phyloP scores from a whole-genome alignment of 1,140 invertebrate genomes.

The Drosophila pseudoobscura region DNA sequence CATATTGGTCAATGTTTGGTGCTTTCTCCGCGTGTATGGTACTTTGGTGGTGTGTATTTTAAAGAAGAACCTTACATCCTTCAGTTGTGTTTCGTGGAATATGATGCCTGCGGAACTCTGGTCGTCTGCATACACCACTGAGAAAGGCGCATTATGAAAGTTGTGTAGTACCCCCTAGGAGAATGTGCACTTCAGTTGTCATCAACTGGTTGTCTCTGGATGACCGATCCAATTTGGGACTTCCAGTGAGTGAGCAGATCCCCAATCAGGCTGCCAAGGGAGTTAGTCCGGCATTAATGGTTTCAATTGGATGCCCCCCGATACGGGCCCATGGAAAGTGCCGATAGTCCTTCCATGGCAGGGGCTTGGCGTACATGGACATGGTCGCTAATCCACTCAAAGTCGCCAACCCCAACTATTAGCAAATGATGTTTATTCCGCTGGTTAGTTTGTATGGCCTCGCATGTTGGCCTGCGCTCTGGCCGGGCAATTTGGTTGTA shows the following conservation, averaged over 20 bases:
- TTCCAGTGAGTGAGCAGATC: too few species aligned
- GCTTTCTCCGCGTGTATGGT: too few species aligned
- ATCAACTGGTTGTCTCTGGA: not conserved
- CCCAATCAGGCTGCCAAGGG: too few species aligned
- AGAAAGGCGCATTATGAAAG: too few species aligned
- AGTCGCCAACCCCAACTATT: slow-evolving; percentile 66
- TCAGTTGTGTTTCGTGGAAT: too few species aligned
- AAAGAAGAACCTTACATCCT: too few species aligned
- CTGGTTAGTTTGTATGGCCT: slow-evolving; percentile 52
- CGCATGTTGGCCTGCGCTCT: slow-evolving; percentile 22
- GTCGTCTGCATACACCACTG: too few species aligned
- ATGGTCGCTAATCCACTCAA: slow-evolving; percentile 60
- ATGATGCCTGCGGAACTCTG: too few species aligned
- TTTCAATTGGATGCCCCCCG: slow-evolving; percentile 60
- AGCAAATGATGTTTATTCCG: slow-evolving; percentile 34
- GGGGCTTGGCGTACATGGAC: slow-evolving; percentile 20
- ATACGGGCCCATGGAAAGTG: slow-evolving; percentile 54
- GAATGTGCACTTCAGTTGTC: slow-evolving; percentile 7
- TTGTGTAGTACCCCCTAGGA: too few species aligned
- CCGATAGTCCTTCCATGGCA: slow-evolving; percentile 29
- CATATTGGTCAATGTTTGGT: too few species aligned
- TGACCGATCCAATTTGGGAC: too few species aligned
- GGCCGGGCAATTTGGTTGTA: not conserved
- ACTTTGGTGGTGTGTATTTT: too few species aligned
- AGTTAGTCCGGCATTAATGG: slow-evolving; percentile 16